Conservation (phyloP, 2,888 invertebrate genomes). For the Tipula vernalis region DNA sequence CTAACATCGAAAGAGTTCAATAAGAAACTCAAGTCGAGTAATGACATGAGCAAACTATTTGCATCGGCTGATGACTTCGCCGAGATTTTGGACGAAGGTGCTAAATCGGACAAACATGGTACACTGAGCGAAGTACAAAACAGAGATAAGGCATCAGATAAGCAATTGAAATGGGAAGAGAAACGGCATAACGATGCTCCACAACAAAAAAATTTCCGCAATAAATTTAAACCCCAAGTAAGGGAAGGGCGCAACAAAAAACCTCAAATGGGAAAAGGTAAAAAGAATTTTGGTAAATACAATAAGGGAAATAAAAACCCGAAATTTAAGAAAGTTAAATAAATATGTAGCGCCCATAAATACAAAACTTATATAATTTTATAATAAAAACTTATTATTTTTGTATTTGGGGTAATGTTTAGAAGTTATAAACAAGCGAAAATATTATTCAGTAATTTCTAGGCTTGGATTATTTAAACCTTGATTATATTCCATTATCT, state of each 20-base stretch:
- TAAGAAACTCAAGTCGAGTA: slow-evolving; percentile 29
- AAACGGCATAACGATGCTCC: slow-evolving; percentile 34
- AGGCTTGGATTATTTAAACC: neutral
- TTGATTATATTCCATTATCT: neutral
- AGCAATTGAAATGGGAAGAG: slow-evolving; percentile 74
- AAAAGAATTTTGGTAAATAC: neutral
- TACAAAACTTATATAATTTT: neutral
- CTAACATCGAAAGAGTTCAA: slow-evolving; percentile 21
- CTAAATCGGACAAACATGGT: slow-evolving; percentile 49
- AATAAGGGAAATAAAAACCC: neutral
- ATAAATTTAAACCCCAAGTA: neutral
- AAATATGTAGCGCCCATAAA: neutral
- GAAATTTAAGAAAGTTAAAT: neutral
- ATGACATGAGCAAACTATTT: slow-evolving; percentile 50
- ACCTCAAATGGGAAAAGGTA: neutral
- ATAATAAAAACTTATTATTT: too few species aligned
- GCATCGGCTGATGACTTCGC: slow-evolving; percentile 85
- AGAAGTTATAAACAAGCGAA: too few species aligned
- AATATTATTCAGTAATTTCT: neutral
- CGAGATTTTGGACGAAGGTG: slow-evolving; percentile 72
- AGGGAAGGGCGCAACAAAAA: neutral
- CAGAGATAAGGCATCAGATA: slow-evolving; percentile 61
- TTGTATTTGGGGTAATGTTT: too few species aligned
- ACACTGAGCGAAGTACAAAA: slow-evolving; percentile 59
- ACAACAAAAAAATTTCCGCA: neutral